Percentiles rank a stretch among this genome's conserved stretches.
Conservation (phyloP, 2,797 vertebrate genomes). For the Emydoidea blandingii region DNA sequence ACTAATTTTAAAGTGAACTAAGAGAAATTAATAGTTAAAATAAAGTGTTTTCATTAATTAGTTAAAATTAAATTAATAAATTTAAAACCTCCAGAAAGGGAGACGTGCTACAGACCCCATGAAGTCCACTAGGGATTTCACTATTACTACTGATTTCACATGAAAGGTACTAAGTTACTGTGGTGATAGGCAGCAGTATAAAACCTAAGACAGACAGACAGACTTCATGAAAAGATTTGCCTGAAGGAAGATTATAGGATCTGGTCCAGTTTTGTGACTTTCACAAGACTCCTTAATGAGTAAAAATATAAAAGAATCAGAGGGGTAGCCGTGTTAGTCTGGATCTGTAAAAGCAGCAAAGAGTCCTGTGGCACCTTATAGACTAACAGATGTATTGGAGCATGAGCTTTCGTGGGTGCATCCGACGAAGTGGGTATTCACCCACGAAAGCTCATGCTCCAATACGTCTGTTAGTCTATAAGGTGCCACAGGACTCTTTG, state of each 20-base stretch:
- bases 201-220: neutral
- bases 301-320: neutral
- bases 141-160: neutral
- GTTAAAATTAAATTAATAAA: neutral
- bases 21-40: neutral
- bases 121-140: neutral
- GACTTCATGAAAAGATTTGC: neutral
- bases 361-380: too few relatives aligned
- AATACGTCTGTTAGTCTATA: too few relatives aligned
- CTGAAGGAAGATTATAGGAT: neutral
- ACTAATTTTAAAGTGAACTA: neutral
- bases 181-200: neutral
- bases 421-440: too few relatives aligned
- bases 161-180: neutral
- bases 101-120: neutral
- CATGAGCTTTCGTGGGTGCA: too few relatives aligned
- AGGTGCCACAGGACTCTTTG: too few relatives aligned
- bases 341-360: too few relatives aligned
- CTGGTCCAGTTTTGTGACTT: neutral
- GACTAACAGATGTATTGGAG: too few relatives aligned
- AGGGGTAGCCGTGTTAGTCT: too few relatives aligned
- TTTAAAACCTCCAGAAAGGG: neutral
- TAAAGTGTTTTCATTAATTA: neutral
- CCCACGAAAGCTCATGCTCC: too few relatives aligned
- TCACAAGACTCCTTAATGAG: neutral